Conservation (phyloP, 2,113 vertebrate genomes). For the Abramis brama region DNA sequence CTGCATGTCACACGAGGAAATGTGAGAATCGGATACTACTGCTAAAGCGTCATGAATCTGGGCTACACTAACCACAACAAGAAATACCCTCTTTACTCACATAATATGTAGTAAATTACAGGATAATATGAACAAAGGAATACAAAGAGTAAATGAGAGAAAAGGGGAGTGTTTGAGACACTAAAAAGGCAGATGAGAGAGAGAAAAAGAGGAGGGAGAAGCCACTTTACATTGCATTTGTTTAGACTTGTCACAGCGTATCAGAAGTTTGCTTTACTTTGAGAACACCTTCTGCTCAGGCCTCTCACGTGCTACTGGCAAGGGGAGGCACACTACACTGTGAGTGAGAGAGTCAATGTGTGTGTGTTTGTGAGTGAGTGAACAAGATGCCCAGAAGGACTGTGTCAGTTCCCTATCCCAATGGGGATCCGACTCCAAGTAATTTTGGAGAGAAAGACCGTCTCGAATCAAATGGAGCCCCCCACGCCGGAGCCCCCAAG, state of each 20-base stretch:
- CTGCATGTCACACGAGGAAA: background rate
- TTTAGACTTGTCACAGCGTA: slow-evolving; percentile 28
- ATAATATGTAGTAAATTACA: background rate
- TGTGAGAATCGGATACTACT: background rate
- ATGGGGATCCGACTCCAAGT: background rate
- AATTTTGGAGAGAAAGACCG: background rate
- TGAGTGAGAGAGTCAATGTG: background rate
- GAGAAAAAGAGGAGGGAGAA: slow-evolving; percentile 18
- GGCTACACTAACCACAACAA: background rate
- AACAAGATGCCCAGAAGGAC: slow-evolving; percentile 80
- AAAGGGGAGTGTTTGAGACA: slow-evolving; percentile 24
- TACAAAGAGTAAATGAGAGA: background rate
- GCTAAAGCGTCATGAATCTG: slow-evolving; percentile 49
- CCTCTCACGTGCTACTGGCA: background rate
- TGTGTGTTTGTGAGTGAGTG: slow-evolving; percentile 25
- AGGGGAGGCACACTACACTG: background rate
- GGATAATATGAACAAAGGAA: slow-evolving; percentile 6
- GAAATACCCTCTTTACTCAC: background rate
- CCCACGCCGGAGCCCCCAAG: slow-evolving; percentile 49
- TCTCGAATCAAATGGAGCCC: slow-evolving; percentile 56
- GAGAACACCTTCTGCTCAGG: slow-evolving; percentile 50
- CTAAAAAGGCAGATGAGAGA: background rate
- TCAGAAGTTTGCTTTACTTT: slow-evolving; percentile 47
- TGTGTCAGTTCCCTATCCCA: slow-evolving; percentile 56
- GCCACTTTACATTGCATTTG: slow-evolving; percentile 23